Base-by-base conservation (phyloP, 1,140 invertebrate genomes). In the Drosophila bifasciata region DNA sequence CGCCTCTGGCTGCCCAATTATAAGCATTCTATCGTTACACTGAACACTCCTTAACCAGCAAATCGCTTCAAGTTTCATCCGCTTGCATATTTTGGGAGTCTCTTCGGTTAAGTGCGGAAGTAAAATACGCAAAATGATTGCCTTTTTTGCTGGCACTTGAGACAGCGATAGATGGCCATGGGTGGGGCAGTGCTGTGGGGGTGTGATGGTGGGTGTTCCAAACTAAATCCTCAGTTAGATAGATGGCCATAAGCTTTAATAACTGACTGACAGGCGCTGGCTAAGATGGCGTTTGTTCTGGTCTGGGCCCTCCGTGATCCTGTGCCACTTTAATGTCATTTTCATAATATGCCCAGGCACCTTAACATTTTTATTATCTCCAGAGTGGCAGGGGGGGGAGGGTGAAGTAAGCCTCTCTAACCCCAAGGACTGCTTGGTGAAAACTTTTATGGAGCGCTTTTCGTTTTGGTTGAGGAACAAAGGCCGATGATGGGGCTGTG, bases 341-440 rank as follows among this genome's bases (percentile, higher is more conserved):
- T 86, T 86, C 69, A 81, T 86, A 86, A 88, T 86, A 74, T 61
- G 83, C 55, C 28, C 28, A 67, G 79, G 83, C 81, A 86, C 81
- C 81, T 85, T 86, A 67, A 85, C 78, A 62, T 74, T 86, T 85
- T 86, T 86, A 77, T 81, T 74, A 86, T 88, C 73, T 61, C 25
- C 48, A 28, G 51, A 32, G 41, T 43, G 58, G 39, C 39, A 5
- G 9, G 21, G 13, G 32, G 32, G 7, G 9, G 21, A 13, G 32
- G 32, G 32, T 5, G 32, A 36, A 55, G 39, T 64, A 51, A 44
- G 53, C 56, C 62, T 32, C 39, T 68, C 55, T 53, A 64, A 28
- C 43, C 39, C 23, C 51, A 17, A 36, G 5, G 28, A 46, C 53
- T 71, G 13, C 51, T 28, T 44, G 25, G 44, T 13, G 40, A 17